These are phyloP conservation scores for Glareola pratincola DNA, from an alignment of 2,113 vertebrate genomes.

Conservation along the genomic window DNA sequence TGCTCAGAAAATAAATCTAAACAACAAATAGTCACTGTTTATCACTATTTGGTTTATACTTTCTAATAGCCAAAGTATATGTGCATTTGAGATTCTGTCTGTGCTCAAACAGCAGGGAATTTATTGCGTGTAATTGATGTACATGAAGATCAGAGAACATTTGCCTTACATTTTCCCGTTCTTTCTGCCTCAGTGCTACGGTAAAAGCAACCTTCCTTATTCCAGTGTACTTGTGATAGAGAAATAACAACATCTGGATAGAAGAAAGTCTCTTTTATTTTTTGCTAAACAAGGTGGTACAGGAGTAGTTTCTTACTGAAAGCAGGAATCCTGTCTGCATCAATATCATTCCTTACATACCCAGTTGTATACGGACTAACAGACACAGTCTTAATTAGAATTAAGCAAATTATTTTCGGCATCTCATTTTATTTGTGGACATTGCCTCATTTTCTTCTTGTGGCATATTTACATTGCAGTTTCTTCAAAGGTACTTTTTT, in stretches of 20 bases:
- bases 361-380: neutral
- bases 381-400: neutral
- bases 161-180: constrained; percentile 64
- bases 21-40: constrained; percentile 74
- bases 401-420: neutral
- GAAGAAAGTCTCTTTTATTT: neutral
- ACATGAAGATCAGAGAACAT: constrained; percentile 60
- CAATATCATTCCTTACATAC: neutral
- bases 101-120: constrained; percentile 57
- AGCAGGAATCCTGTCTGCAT: neutral
- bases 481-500: neutral
- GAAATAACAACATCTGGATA: neutral
- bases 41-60: constrained; percentile 77
- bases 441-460: neutral
- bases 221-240: neutral
- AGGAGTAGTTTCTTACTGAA: neutral
- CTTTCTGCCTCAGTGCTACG: constrained; percentile 41
- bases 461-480: neutral
- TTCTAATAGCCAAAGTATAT: constrained; percentile 75
- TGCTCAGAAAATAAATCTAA: constrained; percentile 78
- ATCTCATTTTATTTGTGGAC: neutral
- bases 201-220: constrained; percentile 24
- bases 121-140: constrained; percentile 74
- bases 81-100: constrained; percentile 75
- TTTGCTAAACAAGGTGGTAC: neutral